These are phyloP conservation scores for Xyrichtys novacula DNA, from an alignment of 2,797 vertebrate genomes.

Conservation along the genomic window DNA sequence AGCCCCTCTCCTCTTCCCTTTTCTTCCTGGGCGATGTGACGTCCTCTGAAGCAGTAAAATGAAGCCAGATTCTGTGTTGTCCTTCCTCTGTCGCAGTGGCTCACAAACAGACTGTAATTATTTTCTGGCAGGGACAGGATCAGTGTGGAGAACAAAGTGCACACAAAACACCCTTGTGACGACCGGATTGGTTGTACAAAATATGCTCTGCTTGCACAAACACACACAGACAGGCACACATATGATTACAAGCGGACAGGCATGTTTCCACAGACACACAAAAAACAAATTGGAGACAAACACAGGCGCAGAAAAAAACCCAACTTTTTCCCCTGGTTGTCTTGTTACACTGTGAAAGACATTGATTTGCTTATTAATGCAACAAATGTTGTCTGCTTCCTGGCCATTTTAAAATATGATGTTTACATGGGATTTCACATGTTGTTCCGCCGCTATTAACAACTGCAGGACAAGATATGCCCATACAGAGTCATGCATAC, in stretches of 20 bases:
- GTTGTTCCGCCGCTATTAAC: conserved; percentile 65
- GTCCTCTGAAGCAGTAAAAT: conserved; percentile 83
- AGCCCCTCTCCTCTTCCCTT: conserved; percentile 35
- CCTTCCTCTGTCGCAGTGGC: conserved; percentile 72
- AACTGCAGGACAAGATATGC: conserved; percentile 35
- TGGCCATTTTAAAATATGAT: conserved; percentile 58
- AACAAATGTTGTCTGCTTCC: conserved; percentile 70
- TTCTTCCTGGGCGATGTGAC: conserved; percentile 74
- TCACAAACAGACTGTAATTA: conserved; percentile 85
- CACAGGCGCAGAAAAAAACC: conserved; percentile 48
- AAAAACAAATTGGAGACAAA: conserved; percentile 48
- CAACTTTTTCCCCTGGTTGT: conserved; percentile 65
- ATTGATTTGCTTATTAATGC: conserved; percentile 83
- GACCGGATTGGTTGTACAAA: conserved; percentile 76
- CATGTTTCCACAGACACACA: conserved; percentile 43
- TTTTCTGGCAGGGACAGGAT: conserved; percentile 83
- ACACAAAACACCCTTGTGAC: conserved; percentile 79
- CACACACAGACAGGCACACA: conserved; percentile 7
- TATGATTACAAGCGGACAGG: conserved; percentile 61
- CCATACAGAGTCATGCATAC: conserved; percentile 42
- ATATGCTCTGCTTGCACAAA: conserved; percentile 64
- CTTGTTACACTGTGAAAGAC: conserved; percentile 78
- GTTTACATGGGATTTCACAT: conserved; percentile 65
- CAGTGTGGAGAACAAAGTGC: conserved; percentile 86
- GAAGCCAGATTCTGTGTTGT: conserved; percentile 78